Base-by-base conservation (phyloP, 2,797 vertebrate species). In the Huso huso region DNA sequence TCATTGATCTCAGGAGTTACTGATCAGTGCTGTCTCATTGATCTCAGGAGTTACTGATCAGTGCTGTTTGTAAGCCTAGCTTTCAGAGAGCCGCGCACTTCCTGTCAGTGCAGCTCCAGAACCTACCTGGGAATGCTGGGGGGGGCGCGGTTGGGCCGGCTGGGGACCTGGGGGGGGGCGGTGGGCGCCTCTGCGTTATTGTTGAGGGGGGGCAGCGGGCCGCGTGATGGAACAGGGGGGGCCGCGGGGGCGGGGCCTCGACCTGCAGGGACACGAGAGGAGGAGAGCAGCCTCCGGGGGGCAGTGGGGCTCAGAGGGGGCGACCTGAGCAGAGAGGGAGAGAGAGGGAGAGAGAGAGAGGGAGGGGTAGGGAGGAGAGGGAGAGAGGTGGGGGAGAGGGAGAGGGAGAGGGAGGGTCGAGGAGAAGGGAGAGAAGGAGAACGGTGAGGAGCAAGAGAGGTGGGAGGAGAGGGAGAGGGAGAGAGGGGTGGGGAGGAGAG, bases 161-260 rank as follows among this genome's bases (percentile, higher is more conserved):
- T 37, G 23, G 23, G 23, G 23, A 18, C 15, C 15, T 18, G 15
- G 15, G 15, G 15, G 15, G 78, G 10, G 77, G 15, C 15, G 15
- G 15, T 77, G 10, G 77, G 15, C 15, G 15, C 89, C 12, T 88
- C 81, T 51, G 93, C 87, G 13, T 71, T 91, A 74, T 89, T 90
- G 69, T 88, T 90, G 37, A 86, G 91, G 0, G 82, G 82, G 53
- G 84, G 78, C 57, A 84, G 76, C 1, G 15, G 86, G 63, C 93
- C 95, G 63, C 83, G 82, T 77, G 92, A 91, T 0, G 93, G 86
- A 37, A 95, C 91, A 0, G 92, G 84, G 11, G 92, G 91, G 23
- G 79, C 89, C 65, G 84, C 82, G 0, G 90, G 80, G 72, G 89
- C 90, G 5, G 5, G 82, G 58, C 84, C 84, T 1, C 87, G 87